phyloP scores from a whole-genome alignment of 2,888 invertebrate species.

The Mactromeris polynyma region DNA sequence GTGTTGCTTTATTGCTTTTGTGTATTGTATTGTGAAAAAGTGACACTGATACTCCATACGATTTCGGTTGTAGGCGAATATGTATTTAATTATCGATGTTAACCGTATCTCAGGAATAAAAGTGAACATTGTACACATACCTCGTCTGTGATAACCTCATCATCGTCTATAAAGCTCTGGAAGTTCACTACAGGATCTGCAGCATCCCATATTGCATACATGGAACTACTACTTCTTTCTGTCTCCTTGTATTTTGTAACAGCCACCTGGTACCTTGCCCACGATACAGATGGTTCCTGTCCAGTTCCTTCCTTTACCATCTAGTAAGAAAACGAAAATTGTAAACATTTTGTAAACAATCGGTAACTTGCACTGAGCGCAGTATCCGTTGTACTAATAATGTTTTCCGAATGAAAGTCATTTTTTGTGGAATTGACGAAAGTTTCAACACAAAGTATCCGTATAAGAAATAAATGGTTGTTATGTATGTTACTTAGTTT shows the following conservation, averaged over 20 bases:
- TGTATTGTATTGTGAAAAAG: too few relatives aligned
- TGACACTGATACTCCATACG: too few relatives aligned
- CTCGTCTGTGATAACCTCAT: slow-evolving; percentile 80
- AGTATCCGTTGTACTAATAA: too few relatives aligned
- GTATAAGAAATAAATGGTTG: too few relatives aligned
- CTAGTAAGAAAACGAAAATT: slow-evolving; percentile 19
- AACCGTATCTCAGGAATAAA: too few relatives aligned
- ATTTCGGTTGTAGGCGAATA: too few relatives aligned
- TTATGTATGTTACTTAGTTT: too few relatives aligned
- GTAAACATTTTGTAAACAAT: slow-evolving; percentile 5
- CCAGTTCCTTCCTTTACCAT: slow-evolving; percentile 71
- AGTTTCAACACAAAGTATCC: too few relatives aligned
- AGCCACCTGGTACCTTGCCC: slow-evolving; percentile 82
- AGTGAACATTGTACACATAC: slow-evolving; percentile 65
- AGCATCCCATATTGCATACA: slow-evolving; percentile 77
- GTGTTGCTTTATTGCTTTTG: too few relatives aligned
- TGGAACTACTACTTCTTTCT: slow-evolving; percentile 77
- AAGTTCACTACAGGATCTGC: slow-evolving; percentile 77
- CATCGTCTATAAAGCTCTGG: slow-evolving; percentile 74
- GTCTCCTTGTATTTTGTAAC: slow-evolving; percentile 80
- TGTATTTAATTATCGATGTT: too few relatives aligned
- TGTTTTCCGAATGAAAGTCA: too few relatives aligned
- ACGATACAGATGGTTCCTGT: slow-evolving; percentile 76
- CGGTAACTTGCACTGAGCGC: not conserved
- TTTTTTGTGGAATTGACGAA: too few relatives aligned